Conservation (phyloP, 1,140 invertebrate genomes). For the Pseudoatta argentina region DNA sequence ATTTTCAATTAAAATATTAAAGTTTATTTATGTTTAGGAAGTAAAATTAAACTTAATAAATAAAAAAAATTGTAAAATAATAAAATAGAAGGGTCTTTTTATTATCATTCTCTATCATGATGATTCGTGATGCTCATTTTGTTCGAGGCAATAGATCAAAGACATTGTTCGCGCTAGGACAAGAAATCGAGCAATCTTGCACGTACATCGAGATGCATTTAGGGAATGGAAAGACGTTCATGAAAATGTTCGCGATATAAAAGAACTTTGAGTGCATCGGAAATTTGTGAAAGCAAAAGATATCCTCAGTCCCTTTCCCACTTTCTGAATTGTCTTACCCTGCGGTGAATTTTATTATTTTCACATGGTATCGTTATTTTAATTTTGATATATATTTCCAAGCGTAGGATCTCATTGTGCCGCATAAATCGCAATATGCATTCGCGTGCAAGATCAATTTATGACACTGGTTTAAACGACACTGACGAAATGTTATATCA, state of each 20-base stretch:
- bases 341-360: constrained; percentile 62
- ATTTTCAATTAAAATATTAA: not conserved
- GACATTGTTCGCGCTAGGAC: not conserved
- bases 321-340: constrained; percentile 8
- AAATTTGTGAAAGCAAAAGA: constrained; percentile 57
- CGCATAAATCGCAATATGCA: constrained; percentile 1
- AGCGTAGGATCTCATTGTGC: constrained; percentile 10
- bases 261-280: constrained; percentile 40
- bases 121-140: not conserved
- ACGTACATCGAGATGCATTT: constrained; percentile 25
- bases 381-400: constrained; percentile 53
- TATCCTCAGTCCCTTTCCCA: not conserved
- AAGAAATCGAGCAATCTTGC: constrained; percentile 39
- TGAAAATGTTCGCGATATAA: constrained; percentile 48
- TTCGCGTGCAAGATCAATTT: constrained; percentile 39
- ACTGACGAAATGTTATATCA: constrained; percentile 44
- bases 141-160: not conserved
- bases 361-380: constrained; percentile 19
- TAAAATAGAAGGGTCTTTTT: not conserved
- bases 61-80: constrained; percentile 14
- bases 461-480: constrained; percentile 17
- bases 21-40: not conserved
- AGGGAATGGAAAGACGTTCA: constrained; percentile 14
- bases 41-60: not conserved
- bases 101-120: not conserved